Evolutionary conservation across 1,140 invertebrate genomes (phyloP), one percentile per base, ranked within the genome.

Genomic region (Zeugodacus cucurbitae): DNA sequence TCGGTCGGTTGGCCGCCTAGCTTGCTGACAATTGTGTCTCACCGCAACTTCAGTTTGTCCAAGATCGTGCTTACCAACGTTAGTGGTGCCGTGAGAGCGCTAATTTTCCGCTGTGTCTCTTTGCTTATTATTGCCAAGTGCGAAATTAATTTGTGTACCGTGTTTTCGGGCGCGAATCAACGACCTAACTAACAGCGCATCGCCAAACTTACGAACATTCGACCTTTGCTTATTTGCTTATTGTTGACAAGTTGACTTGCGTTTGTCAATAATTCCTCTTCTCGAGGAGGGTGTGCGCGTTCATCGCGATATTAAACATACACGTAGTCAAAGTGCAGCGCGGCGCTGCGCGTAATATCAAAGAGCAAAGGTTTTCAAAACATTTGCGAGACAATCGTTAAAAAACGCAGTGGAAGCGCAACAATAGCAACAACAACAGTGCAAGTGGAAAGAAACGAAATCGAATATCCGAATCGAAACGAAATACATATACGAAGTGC

Each of bases 31-130:
- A 82, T 48, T 82, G 74, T 48, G 41, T 29, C 74, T 82, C 74
- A 34, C 37, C 41, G 34, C 41, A 90, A 92, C 91, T 92, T 92
- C 90, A 92, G 91, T 92, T 92, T 91, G 91, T 91, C 91, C 90
- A 91, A 91, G 91, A 91, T 91, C 91, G 91, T 90, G 90, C 89
- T 90, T 89, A 91, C 90, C 89, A 91, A 91, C 90, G 91, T 82
- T 82, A 48, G 74, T 82, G n/a, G 74, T 48, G 74, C n/a, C 74
- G 74, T 82, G n/a, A 82, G 41, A 48, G 74, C 41, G 74, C 41
- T 37, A 82, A 48, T 82, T 82, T 48, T 10, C 22, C 2, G 74
- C 41, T 20, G 37, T 74, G 8, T 7, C 32, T 14, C 26, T 82
- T 82, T 14, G 74, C 41, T 48, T 82, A 82, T 29, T 29, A n/a